These are phyloP conservation scores for Trachymyrmex cornetzi DNA, from an alignment of 1,140 invertebrate genomes.

Conservation along the genomic window DNA sequence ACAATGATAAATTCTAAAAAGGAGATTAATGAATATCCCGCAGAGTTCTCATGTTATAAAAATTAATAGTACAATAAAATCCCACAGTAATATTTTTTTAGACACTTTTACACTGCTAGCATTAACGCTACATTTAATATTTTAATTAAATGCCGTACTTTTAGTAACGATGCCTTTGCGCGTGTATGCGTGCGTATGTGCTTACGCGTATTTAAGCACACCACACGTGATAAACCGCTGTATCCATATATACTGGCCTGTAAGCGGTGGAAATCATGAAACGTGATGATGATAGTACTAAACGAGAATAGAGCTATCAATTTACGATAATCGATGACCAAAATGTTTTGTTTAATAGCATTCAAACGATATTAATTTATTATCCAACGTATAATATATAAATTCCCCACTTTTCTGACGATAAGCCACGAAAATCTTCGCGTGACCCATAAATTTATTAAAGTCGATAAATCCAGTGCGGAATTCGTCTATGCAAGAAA, in stretches of 20 bases:
- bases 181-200: background rate
- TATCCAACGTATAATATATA: conserved; percentile 1
- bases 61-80: background rate
- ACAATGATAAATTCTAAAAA: background rate
- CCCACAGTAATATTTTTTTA: background rate
- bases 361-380: conserved; percentile 25
- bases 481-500: background rate
- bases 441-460: conserved; percentile 10
- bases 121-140: conserved; percentile 17
- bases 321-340: conserved; percentile 20
- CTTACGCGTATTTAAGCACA: background rate
- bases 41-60: background rate
- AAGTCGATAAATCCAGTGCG: conserved; percentile 11
- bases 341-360: conserved; percentile 15
- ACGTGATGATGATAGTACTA: background rate
- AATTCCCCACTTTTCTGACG: background rate
- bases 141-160: conserved; percentile 13
- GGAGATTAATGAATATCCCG: background rate
- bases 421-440: conserved; percentile 5
- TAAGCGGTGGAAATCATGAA: conserved; percentile 15
- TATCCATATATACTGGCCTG: background rate
- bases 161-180: background rate
- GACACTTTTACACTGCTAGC: background rate
- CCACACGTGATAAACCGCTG: background rate
- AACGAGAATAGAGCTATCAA: conserved; percentile 28